Evolutionary conservation across 2,888 invertebrate species (phyloP).

Genomic region (Muscina levida): DNA sequence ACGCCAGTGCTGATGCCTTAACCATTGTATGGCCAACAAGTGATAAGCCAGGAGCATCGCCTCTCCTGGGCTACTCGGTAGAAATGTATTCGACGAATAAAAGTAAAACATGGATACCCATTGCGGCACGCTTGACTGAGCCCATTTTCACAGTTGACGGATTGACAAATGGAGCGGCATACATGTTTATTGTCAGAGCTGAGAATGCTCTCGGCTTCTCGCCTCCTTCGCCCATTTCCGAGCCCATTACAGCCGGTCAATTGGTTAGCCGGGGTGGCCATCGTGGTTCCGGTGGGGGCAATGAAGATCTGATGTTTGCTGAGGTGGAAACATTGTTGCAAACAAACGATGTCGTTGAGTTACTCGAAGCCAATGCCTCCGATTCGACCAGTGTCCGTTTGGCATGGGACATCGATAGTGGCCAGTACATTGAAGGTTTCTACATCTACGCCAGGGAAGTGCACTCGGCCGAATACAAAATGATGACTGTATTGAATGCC

Average conservation of each 20-base stretch:
- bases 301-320: conserved; percentile 78
- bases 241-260: conserved; percentile 84
- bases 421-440: conserved; percentile 89
- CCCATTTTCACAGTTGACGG: conserved; percentile 87
- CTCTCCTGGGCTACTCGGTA: conserved; percentile 89
- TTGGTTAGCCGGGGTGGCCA: conserved; percentile 66
- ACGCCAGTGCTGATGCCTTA: conserved; percentile 87
- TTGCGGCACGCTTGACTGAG: conserved; percentile 84
- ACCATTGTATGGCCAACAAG: conserved; percentile 92
- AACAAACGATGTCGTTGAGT: conserved; percentile 87
- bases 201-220: conserved; percentile 93
- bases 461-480: conserved; percentile 82
- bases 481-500: conserved; percentile 89
- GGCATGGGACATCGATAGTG: conserved; percentile 90
- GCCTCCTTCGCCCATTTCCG: conserved; percentile 89
- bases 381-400: conserved; percentile 91
- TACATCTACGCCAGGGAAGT: conserved; percentile 89
- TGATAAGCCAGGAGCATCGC: conserved; percentile 87
- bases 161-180: conserved; percentile 88
- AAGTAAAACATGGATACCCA: conserved; percentile 82
- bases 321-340: conserved; percentile 87
- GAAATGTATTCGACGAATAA: conserved; percentile 85
- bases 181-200: conserved; percentile 93
- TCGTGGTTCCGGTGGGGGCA: conserved; percentile 63
- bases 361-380: conserved; percentile 90